Evolutionary conservation across 2,797 vertebrate genomes (phyloP).

Genomic region (Pogonophryne albipinna): DNA sequence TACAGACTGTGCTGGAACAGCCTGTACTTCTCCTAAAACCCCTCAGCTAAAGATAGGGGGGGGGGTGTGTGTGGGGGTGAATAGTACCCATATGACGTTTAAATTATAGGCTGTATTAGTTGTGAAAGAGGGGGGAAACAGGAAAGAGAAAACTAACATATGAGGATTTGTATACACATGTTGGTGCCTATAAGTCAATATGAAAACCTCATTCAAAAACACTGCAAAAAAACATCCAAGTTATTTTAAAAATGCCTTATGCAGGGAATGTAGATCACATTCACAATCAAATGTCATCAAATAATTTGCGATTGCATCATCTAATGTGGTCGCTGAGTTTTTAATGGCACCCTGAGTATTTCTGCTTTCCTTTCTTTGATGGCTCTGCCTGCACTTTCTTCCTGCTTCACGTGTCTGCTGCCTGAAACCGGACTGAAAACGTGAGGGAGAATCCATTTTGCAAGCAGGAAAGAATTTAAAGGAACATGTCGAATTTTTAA

Average conservation of each 20-base stretch:
- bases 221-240: too few species aligned
- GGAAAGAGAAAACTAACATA: neutral
- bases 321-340: neutral
- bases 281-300: neutral
- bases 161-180: neutral
- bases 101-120: neutral
- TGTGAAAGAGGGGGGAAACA: accelerated
- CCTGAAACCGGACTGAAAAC: constrained; percentile 42
- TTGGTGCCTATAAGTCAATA: too few species aligned
- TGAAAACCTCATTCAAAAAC: too few species aligned
- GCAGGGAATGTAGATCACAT: neutral
- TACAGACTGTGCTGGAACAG: constrained; percentile 63
- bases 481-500: neutral
- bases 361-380: neutral
- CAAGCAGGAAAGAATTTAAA: constrained; percentile 41
- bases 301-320: neutral
- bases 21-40: constrained; percentile 54
- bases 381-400: constrained; percentile 29
- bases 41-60: constrained; percentile 30
- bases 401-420: constrained; percentile 55
- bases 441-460: constrained; percentile 18
- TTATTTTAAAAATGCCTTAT: neutral
- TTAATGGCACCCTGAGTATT: neutral
- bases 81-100: neutral
- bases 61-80: neutral